A percentile compares a stretch with the other conserved stretches of the same genome.
Conservation (phyloP, 2,888 invertebrate genomes). For the Nemotelus nigrinus region DNA sequence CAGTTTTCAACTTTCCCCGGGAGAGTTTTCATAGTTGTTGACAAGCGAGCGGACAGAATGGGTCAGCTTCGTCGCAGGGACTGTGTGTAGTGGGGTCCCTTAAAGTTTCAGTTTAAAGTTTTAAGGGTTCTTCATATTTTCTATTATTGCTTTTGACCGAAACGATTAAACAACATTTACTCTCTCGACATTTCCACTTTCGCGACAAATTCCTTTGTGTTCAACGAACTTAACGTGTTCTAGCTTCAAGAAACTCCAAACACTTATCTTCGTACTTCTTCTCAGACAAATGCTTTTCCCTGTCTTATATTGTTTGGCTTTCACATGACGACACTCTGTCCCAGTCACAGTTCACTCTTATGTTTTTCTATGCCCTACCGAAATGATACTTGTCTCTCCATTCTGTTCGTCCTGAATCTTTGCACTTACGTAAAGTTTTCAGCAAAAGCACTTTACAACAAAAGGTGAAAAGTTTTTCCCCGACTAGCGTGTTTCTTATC, state of each 20-base stretch:
- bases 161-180: constrained; percentile 40
- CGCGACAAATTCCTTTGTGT: not conserved
- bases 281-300: not conserved
- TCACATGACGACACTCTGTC: not conserved
- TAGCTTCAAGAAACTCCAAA: not conserved
- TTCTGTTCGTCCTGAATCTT: not conserved
- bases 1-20: not conserved
- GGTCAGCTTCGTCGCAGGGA: not conserved
- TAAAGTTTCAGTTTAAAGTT: constrained; percentile 24
- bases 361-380: not conserved
- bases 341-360: not conserved
- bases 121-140: constrained; percentile 30
- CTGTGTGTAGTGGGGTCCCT: not conserved
- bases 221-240: not conserved
- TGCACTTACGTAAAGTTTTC: constrained; percentile 20
- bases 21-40: constrained; percentile 18
- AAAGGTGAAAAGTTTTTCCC: constrained; percentile 40
- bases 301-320: not conserved
- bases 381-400: not conserved
- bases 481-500: too few relatives aligned
- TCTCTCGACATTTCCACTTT: not conserved
- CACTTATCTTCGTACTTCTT: not conserved
- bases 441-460: constrained; percentile 33
- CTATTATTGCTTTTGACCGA: constrained; percentile 26
- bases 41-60: not conserved